phyloP scores from a whole-genome alignment of 2,888 invertebrate genomes.

The Fragum whitleyi region DNA sequence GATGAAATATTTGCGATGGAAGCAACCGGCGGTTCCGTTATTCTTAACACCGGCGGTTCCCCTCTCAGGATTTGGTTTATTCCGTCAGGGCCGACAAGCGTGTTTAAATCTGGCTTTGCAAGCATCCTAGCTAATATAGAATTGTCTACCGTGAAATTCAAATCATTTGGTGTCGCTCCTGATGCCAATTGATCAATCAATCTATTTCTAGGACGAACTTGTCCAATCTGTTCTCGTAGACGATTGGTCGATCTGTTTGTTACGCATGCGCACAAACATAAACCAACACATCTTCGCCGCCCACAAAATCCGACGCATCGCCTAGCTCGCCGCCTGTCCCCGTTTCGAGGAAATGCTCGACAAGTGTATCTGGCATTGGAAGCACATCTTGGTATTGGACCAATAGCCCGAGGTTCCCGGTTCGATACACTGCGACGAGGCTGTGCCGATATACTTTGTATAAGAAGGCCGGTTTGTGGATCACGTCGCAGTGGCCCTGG shows the following conservation, averaged over 20 bases:
- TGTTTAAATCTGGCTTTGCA: slow-evolving; percentile 43
- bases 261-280: slow-evolving; percentile 23
- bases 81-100: slow-evolving; percentile 52
- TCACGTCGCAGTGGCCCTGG: neutral
- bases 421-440: slow-evolving; percentile 2
- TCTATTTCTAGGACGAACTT: neutral
- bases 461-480: slow-evolving; percentile 3
- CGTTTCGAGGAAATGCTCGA: slow-evolving; percentile 4
- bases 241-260: neutral
- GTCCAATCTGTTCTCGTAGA: neutral
- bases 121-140: slow-evolving; percentile 43
- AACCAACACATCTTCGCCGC: neutral
- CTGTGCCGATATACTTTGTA: neutral
- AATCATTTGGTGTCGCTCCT: neutral
- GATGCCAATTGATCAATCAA: neutral
- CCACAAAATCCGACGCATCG: slow-evolving; percentile 13
- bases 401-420: neutral
- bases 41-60: slow-evolving; percentile 40
- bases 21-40: neutral
- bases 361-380: neutral
- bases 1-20: neutral
- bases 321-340: slow-evolving; percentile 3
- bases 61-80: slow-evolving; percentile 51
- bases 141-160: slow-evolving; percentile 49
- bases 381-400: slow-evolving; percentile 7